Evolutionary conservation across 2,888 invertebrate species (phyloP), one percentile per base, ranked within the genome.

Genomic region (Pogonocherus hispidulus): DNA sequence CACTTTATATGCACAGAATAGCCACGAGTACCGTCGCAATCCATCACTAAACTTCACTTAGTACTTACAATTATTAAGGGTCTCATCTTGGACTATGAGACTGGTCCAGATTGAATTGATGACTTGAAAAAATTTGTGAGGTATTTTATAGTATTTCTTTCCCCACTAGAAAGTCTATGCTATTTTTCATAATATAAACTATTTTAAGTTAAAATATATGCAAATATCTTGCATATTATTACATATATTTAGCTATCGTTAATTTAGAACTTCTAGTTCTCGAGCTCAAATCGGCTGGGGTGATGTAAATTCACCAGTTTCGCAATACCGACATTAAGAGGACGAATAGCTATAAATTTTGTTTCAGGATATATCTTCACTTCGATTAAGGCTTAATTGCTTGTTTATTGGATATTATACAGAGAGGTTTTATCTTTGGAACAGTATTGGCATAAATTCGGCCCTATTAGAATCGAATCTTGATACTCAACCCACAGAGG

Each of bases 1-100:
- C 32, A 32, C 32, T 9, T 2, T 32, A 9, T 9, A 54, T 54
- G 32, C 54, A 54, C 32, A 54, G 11, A 6, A 32, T 32, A 0
- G 8, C 32, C 32, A 1, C 11, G 2, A 32, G 32, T 8, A 32
- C n/a, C n/a, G n/a, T n/a, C 20, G n/a, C 19, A 20, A n/a, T 20
- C 8, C 8, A 35, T 35, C 47, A 55, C 54, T 27, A 19, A 63
- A 65, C 22, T n/a, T 44, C 54, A 60, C 66, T 41, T 11, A 41
- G 16, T 75, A 83, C 83, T 83, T 82, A 83, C 83, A 80, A 81
- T 79, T 66, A 41, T n/a, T 41, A 81, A 79, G 71, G 79, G 77
- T 78, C 78, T 81, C 83, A 83, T 83, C 71, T 70, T 81, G 65
- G 56, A 57, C 67, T 60, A 22, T 57, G 20, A 19, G 19, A 14